Percentiles rank a stretch among this genome's conserved stretches.
Evolutionary conservation across 2,113 vertebrate genomes (phyloP).

Genomic region (Acrocephalus kingi): DNA sequence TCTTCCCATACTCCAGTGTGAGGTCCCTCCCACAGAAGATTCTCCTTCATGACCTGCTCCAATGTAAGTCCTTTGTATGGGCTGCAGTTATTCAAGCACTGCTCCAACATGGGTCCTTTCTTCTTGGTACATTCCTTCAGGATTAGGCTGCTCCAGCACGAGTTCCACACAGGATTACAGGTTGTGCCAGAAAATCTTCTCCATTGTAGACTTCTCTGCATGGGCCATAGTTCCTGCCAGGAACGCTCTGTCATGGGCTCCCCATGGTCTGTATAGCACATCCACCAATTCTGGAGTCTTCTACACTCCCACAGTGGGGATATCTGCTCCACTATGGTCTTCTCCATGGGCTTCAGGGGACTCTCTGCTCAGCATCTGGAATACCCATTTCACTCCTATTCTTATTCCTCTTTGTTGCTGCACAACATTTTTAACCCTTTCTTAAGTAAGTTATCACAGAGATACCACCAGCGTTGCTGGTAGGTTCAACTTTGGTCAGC

Average conservation of each 20-base stretch:
- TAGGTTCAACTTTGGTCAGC: neutral
- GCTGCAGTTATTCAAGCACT: neutral
- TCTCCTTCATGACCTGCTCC: neutral
- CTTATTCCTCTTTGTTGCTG: neutral
- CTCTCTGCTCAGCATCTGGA: neutral
- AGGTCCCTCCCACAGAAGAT: neutral
- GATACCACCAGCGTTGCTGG: neutral
- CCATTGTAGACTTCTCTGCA: neutral
- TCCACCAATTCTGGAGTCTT: neutral
- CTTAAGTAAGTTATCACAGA: neutral
- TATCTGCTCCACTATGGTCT: neutral
- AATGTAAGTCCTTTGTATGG: neutral
- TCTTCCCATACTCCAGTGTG: neutral
- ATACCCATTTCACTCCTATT: neutral
- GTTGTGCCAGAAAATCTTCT: neutral
- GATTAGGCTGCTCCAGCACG: neutral
- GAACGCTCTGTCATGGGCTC: neutral
- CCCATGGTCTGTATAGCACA: neutral
- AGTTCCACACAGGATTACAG: no score
- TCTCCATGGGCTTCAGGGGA: neutral
- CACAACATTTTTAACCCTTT: neutral
- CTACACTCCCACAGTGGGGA: no score
- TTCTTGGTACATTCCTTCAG: neutral
- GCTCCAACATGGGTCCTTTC: neutral
- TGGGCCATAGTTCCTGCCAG: accelerated